phyloP scores from a whole-genome alignment of 2,888 invertebrate species.

The Synanthedon tipuliformis region DNA sequence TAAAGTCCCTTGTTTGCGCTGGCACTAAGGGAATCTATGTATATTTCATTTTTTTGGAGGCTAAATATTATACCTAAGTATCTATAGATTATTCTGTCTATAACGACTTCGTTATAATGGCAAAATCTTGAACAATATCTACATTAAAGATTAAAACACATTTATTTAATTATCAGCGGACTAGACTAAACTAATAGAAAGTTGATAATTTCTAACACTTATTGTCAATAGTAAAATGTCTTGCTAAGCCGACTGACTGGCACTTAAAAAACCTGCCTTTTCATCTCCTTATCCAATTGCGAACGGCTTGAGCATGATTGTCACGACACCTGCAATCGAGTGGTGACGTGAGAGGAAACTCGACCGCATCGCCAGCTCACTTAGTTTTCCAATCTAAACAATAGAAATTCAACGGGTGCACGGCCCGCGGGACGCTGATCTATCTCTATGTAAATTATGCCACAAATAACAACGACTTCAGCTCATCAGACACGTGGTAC shows the following conservation, averaged over 20 bases:
- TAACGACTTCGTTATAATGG: too few relatives aligned
- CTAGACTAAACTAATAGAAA: too few relatives aligned
- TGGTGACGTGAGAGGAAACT: slow-evolving; percentile 61
- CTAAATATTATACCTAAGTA: too few relatives aligned
- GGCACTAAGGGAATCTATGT: too few relatives aligned
- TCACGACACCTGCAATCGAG: slow-evolving; percentile 38
- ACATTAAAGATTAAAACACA: too few relatives aligned
- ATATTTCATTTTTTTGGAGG: too few relatives aligned
- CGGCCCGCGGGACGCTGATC: slow-evolving; percentile 59
- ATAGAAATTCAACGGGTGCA: slow-evolving; percentile 69
- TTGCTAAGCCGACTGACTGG: too few relatives aligned
- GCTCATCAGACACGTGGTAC: slow-evolving; percentile 29
- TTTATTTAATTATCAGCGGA: too few relatives aligned
- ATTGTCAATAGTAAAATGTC: not conserved
- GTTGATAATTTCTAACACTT: not conserved
- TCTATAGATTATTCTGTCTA: too few relatives aligned
- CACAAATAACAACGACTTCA: slow-evolving; percentile 59
- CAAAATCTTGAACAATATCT: too few relatives aligned
- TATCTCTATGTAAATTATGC: slow-evolving; percentile 70
- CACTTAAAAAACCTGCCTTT: not conserved
- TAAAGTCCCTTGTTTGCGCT: too few relatives aligned
- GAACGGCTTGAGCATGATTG: not conserved
- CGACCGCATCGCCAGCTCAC: slow-evolving; percentile 48
- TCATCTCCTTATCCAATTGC: not conserved
- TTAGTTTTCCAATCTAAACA: slow-evolving; percentile 71